Percentiles rank a stretch among this genome's conserved stretches.
These are phyloP conservation scores for Buceros bicornis DNA, from an alignment of 2,797 vertebrate species.

Conservation along the genomic window DNA sequence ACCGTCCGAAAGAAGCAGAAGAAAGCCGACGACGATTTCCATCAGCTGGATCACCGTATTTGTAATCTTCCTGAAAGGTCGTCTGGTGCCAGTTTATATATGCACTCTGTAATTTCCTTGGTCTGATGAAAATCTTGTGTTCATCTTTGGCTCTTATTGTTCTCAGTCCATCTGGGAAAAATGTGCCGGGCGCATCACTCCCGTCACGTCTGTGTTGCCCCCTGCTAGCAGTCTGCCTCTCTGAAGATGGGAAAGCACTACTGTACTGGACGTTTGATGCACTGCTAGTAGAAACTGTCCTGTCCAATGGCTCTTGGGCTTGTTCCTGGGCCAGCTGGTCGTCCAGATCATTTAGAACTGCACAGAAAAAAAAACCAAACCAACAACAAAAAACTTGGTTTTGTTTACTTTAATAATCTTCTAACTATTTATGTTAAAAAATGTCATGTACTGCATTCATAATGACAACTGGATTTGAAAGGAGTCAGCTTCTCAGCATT, in stretches of 20 bases:
- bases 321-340: slow-evolving; percentile 82
- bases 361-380: neutral
- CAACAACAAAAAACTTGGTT: neutral
- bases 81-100: slow-evolving; percentile 74
- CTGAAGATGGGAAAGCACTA: slow-evolving; percentile 1
- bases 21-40: slow-evolving; percentile 57
- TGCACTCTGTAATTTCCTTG: slow-evolving; percentile 78
- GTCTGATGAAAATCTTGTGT: slow-evolving; percentile 77
- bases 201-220: slow-evolving; percentile 53
- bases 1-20: slow-evolving; percentile 28
- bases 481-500: neutral
- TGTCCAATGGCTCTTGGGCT: slow-evolving; percentile 33
- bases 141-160: slow-evolving; percentile 76
- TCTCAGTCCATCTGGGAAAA: slow-evolving; percentile 76
- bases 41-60: slow-evolving; percentile 8
- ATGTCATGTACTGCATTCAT: neutral
- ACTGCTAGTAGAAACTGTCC: neutral
- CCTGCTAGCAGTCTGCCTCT: neutral
- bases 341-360: slow-evolving; percentile 84
- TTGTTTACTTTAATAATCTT: slow-evolving; percentile 1
- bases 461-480: slow-evolving; percentile 8
- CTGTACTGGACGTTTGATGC: slow-evolving; percentile 19
- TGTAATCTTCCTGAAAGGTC: slow-evolving; percentile 49
- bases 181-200: slow-evolving; percentile 55
- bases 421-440: neutral